Evolutionary conservation across 1,140 invertebrate genomes (phyloP).

Genomic region (Tribolium castaneum): DNA sequence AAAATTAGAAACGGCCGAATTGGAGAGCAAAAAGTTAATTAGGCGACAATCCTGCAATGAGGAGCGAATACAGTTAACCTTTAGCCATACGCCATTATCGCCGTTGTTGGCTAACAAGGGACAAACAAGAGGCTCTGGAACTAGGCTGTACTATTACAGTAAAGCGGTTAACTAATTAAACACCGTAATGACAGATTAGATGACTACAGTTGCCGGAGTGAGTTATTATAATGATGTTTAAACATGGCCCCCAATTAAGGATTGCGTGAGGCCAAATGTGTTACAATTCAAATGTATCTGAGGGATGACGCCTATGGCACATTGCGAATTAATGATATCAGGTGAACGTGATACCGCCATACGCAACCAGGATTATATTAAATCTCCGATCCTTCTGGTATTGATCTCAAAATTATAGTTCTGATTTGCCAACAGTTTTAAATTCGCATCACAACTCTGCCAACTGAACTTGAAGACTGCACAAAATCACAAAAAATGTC

Average conservation of each 20-base stretch:
- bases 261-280: slow-evolving; percentile 26
- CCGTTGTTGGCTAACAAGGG: slow-evolving; percentile 37
- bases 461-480: not conserved
- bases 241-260: slow-evolving; percentile 31
- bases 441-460: not conserved
- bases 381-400: slow-evolving; percentile 19
- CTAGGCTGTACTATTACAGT: slow-evolving; percentile 30
- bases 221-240: slow-evolving; percentile 43
- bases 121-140: slow-evolving; percentile 35
- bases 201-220: slow-evolving; percentile 30
- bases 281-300: slow-evolving; percentile 37
- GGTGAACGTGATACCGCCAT: slow-evolving; percentile 36
- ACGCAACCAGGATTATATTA: slow-evolving; percentile 36
- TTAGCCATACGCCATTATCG: slow-evolving; percentile 28
- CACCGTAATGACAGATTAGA: slow-evolving; percentile 37
- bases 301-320: slow-evolving; percentile 38
- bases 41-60: not conserved
- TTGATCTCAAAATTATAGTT: slow-evolving; percentile 36
- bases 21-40: slow-evolving; percentile 20
- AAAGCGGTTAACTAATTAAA: slow-evolving; percentile 41
- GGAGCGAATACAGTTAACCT: slow-evolving; percentile 14
- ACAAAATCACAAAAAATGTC: too few species aligned
- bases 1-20: not conserved
- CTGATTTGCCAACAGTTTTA: slow-evolving; percentile 9
- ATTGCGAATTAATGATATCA: slow-evolving; percentile 42